Evolutionary conservation across 2,888 invertebrate species (phyloP), one percentile per base, ranked within the genome.

Genomic region (Apotomis turbidana): DNA sequence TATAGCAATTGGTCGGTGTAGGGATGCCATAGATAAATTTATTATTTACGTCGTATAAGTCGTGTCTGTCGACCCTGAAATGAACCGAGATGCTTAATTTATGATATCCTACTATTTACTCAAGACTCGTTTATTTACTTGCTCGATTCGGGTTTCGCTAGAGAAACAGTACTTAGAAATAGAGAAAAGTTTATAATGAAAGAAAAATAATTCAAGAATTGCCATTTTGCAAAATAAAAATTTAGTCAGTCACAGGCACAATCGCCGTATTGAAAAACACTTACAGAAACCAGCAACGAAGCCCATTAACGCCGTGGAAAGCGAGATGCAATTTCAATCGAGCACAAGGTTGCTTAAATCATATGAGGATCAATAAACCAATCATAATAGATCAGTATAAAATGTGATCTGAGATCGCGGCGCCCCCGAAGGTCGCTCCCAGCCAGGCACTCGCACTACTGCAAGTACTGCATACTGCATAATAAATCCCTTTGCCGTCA

Each of bases 401-500:
- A 71, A 74, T 72, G 61, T 63, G 62, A 67, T 69, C 68, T 63
- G 55, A 55, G 66, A 54, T 75, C 72, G 74, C 75, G 74, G 69
- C 76, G 75, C 66, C 51, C 67, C 76, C 77, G 80, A 86, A 87
- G 85, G 85, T 80, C 83, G 77, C 68, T 74, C 70, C 74, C 71
- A 78, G 70, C 74, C 71, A 78, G 70, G 76, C 78, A 80, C 81
- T 81, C 78, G 78, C 79, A 80, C 80, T 82, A 79, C 80, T 82
- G 79, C 58, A 59, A 27, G 27, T 60, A 44, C 58, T 58, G 12
- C 12, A 8, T 81, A 79, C 80, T 82, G 78, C 81, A 84, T 81
- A 81, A 84, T 85, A 86, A 86, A 86, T 87, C 83, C 82, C 82
- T 80, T 75, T 76, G 77, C 77, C 75, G 77, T 75, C 75, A 69